A percentile compares a stretch with the other conserved stretches of the same genome.
Conservation (phyloP, 2,888 invertebrate species). For the Drosophila cyrtoloma region DNA sequence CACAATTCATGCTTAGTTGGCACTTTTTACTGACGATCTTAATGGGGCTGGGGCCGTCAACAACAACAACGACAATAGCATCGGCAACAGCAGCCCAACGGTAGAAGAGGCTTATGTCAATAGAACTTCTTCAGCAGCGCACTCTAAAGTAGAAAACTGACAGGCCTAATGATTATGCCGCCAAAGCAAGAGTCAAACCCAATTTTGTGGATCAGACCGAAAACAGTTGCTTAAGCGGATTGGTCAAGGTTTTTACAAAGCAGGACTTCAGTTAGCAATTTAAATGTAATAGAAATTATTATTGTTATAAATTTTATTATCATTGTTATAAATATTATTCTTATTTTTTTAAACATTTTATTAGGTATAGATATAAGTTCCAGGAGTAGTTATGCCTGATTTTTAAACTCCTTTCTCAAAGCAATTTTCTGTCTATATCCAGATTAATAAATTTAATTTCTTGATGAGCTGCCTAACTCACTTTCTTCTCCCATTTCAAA, state of each 20-base stretch:
- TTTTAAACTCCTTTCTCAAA: neutral
- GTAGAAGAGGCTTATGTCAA: conserved; percentile 67
- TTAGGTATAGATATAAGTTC: neutral
- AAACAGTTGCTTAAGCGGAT: conserved; percentile 31
- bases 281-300: neutral
- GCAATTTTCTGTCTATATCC: neutral
- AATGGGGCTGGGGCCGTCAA: conserved; percentile 34
- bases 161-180: conserved; percentile 71
- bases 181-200: conserved; percentile 20
- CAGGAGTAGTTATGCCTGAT: neutral
- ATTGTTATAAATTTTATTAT: neutral
- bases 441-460: neutral
- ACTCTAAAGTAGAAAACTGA: conserved; percentile 70
- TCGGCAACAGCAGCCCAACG: conserved; percentile 35
- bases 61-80: conserved; percentile 4
- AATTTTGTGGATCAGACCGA: neutral
- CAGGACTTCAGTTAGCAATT: neutral
- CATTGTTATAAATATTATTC: too few relatives aligned
- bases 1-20: conserved; percentile 80
- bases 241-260: conserved; percentile 51
- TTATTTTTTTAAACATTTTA: neutral
- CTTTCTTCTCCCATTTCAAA: neutral
- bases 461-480: neutral
- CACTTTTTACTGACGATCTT: conserved; percentile 52
- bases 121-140: conserved; percentile 80